A percentile compares a stretch with the other conserved stretches of the same genome.
These are phyloP conservation scores for Pachyseris speciosa DNA, from an alignment of 64 coral and sea anemone genomes.

Conservation along the genomic window DNA sequence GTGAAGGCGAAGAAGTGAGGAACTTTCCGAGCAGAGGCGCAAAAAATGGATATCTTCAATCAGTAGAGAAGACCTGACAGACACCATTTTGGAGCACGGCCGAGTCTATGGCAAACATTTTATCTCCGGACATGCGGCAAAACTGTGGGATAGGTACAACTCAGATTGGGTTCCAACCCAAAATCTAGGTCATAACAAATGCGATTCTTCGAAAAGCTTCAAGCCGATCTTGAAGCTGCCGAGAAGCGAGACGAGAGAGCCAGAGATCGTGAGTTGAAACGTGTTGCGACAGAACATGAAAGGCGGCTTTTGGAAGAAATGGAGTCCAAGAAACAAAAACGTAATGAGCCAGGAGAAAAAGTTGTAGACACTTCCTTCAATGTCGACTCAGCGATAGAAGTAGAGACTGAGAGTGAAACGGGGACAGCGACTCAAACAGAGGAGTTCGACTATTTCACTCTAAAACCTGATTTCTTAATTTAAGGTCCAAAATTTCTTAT, in stretches of 20 bases:
- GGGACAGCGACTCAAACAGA: constrained; percentile 70
- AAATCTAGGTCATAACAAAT: constrained; percentile 63
- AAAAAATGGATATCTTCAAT: constrained; percentile 68
- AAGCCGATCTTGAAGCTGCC: constrained; percentile 46
- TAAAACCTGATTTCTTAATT: too few relatives aligned
- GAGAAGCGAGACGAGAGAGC: constrained; percentile 56
- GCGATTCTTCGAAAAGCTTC: constrained; percentile 35
- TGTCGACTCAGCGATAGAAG: constrained; percentile 9
- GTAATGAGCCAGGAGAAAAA: constrained; percentile 44
- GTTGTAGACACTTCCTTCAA: constrained; percentile 18
- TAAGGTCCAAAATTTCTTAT: too few relatives aligned
- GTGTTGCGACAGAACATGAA: constrained; percentile 47
- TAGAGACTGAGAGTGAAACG: constrained; percentile 34
- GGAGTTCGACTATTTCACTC: constrained; percentile 68
- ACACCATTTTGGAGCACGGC: constrained; percentile 36
- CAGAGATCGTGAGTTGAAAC: constrained; percentile 33
- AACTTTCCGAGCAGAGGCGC: constrained; percentile 7
- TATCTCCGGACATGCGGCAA: constrained; percentile 6
- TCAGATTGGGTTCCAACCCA: constrained; percentile 54
- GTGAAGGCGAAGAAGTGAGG: constrained; percentile 10
- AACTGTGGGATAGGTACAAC: constrained; percentile 50
- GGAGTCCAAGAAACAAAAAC: constrained; percentile 56
- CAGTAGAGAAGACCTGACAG: constrained; percentile 54
- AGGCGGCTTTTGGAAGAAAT: constrained; percentile 40
- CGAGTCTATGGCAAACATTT: constrained; percentile 50